Conservation (phyloP, 2,113 vertebrate species). For the Charadrius vociferus region DNA sequence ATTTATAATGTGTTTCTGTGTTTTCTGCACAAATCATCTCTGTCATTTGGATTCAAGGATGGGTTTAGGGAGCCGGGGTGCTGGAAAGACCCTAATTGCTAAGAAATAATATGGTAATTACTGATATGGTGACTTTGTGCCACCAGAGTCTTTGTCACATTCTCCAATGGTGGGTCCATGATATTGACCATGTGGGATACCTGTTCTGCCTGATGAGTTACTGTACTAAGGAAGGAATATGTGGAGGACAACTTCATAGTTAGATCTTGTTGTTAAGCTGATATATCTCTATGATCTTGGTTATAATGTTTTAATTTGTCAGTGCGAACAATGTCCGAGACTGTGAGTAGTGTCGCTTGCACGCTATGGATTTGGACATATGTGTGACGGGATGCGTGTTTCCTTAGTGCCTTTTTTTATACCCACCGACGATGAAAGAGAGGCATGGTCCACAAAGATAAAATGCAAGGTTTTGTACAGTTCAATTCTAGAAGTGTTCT, state of each 20-base stretch:
- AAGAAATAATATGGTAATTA: not conserved
- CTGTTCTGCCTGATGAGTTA: not conserved
- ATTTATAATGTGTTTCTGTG: not conserved
- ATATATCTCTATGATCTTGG: not conserved
- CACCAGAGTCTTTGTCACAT: not conserved
- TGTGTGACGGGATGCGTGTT: accelerated
- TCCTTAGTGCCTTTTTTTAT: not conserved
- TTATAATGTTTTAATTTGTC: not conserved
- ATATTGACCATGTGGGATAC: not conserved
- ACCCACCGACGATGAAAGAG: not conserved
- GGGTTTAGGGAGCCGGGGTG: not conserved
- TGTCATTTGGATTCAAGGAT: not conserved
- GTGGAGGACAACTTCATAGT: not conserved
- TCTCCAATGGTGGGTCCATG: not conserved
- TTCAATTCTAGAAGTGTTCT: not conserved
- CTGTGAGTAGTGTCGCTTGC: not conserved
- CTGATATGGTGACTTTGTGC: not conserved
- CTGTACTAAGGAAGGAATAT: not conserved
- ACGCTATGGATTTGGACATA: not conserved
- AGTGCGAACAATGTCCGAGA: not conserved
- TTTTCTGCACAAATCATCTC: not conserved
- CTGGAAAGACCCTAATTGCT: not conserved
- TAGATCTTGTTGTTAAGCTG: not conserved
- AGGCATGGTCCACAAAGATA: not conserved
- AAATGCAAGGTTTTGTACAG: not conserved